Base-by-base conservation (phyloP, 1,140 invertebrate species). In the Formica selysi region DNA sequence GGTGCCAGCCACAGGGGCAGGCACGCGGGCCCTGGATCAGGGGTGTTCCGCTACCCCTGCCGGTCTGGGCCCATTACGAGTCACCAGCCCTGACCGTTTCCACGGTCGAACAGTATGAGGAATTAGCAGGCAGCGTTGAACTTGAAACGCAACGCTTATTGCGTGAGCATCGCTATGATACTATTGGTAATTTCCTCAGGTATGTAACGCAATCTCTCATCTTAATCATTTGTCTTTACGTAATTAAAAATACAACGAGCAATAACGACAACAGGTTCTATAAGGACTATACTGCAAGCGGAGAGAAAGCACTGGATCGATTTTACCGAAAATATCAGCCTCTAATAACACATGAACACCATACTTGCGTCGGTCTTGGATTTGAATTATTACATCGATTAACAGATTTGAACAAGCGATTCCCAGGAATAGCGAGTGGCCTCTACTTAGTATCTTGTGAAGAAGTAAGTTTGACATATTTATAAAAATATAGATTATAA, bases 311-410 rank as follows among this genome's bases (percentile, higher is more conserved):
- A 86, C 91, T 98, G 89, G 95, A 96, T 57, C 95, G 96, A 83
- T 98, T 97, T 93, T 98, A 97, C 92, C 96, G 96, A 80, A 96
- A 96, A 88, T 98, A 98, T 93, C 94, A 96, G 73, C 97, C 98
- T 71, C 96, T 96, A n/a, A 97, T 99, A 76, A 96, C 96, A 65
- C 94, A 96, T 2, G 96, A 97, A 90, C 97, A 98, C 93, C 97
- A 98, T 93, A 98, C 98, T 32, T 99, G 98, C 92, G 98, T 99
- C 29, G 98, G 98, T 38, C 95, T 99, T 85, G 97, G 97, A 65
- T 96, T 98, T 86, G 97, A 98, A 94, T 95, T 98, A 87, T 95
- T 98, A 88, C 93, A 96, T 67, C 95, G 96, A 81, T 94, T 97
- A 61, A 94, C 89, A 83, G 93, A 94, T 88, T 93, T 96, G 10